Conservation (phyloP, 2,113 vertebrate genomes). For the Nycticebus coucang region DNA sequence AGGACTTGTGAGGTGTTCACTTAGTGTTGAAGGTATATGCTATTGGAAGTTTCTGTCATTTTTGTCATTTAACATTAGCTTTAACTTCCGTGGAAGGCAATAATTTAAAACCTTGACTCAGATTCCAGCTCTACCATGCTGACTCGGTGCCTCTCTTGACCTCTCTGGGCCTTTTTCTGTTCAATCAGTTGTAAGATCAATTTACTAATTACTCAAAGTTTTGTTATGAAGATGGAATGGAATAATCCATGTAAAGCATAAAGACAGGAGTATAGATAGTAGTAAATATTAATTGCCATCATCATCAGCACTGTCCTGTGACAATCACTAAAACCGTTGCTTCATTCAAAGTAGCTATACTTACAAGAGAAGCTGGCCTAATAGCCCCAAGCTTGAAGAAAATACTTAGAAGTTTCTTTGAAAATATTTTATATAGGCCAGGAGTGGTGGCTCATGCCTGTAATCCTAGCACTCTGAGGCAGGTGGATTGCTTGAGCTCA, state of each 20-base stretch:
- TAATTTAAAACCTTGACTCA: slow-evolving; percentile 30
- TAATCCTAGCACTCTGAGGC: too few species aligned
- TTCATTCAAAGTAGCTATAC: background rate
- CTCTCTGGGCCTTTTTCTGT: background rate
- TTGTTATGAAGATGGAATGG: slow-evolving; percentile 11
- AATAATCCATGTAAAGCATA: background rate
- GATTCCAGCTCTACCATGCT: background rate
- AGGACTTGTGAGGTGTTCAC: background rate
- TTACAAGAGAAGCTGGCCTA: background rate
- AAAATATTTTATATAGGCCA: background rate
- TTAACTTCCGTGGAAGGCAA: background rate
- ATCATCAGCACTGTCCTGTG: background rate
- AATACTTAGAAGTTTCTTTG: slow-evolving; percentile 11
- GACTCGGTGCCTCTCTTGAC: background rate
- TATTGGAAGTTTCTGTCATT: background rate
- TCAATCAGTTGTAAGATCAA: slow-evolving; percentile 15
- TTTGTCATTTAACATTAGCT: background rate
- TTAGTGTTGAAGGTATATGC: background rate
- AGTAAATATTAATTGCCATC: background rate
- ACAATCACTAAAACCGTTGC: background rate
- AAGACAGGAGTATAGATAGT: background rate
- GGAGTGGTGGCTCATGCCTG: too few species aligned
- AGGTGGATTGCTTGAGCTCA: too few species aligned
- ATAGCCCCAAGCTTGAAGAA: background rate
- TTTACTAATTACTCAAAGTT: background rate